A percentile compares a stretch with the other conserved stretches of the same genome.
phyloP scores from a whole-genome alignment of 2,797 vertebrate genomes.

The Steatocranus sp. region DNA sequence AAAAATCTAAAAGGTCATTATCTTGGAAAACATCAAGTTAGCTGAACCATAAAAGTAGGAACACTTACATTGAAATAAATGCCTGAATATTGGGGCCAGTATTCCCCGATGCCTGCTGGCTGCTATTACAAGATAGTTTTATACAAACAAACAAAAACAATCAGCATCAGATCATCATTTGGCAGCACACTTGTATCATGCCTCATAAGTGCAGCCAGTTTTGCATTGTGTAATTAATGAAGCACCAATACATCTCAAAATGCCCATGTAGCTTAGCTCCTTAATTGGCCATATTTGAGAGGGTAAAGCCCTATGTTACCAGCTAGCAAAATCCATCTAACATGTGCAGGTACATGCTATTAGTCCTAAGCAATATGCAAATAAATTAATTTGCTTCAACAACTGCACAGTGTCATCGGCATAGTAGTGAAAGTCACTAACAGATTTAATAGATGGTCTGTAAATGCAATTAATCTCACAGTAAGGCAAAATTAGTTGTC shows the following conservation, averaged over 20 bases:
- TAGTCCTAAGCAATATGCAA: neutral
- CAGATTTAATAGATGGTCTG: neutral
- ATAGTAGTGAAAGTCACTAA: neutral
- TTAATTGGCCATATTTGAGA: neutral
- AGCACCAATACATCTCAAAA: neutral
- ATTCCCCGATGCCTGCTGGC: rapidly evolving
- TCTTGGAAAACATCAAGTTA: neutral
- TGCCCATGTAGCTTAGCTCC: neutral
- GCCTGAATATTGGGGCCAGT: neutral
- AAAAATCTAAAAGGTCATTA: neutral
- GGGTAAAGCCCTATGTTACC: neutral
- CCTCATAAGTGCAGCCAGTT: neutral
- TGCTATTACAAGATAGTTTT: neutral
- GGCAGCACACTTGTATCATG: neutral
- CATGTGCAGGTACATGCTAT: neutral
- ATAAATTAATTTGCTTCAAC: neutral
- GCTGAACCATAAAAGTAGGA: neutral
- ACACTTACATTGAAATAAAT: neutral
- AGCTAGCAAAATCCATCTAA: neutral
- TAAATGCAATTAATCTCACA: rapidly evolving
- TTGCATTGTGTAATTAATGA: neutral
- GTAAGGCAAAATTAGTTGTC: neutral
- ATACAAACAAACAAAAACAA: neutral
- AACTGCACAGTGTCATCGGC: neutral
- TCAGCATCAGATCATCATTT: neutral